Conservation (phyloP, 2,888 invertebrate genomes). For the Leptinotarsa haldemani region DNA sequence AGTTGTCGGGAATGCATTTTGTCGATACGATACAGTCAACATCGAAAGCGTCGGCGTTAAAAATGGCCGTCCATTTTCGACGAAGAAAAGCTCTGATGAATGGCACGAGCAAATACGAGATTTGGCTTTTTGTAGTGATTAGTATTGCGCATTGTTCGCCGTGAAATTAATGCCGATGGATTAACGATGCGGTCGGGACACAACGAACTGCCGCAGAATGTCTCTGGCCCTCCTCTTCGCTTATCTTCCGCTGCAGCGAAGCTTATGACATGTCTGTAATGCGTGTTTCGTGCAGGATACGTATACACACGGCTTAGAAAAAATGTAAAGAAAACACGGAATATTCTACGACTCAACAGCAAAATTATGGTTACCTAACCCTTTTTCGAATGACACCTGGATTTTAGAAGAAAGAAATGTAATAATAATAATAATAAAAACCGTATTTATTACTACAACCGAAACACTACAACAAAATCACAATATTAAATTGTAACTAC, state of each 20-base stretch:
- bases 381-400: not conserved
- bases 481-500: too few species aligned
- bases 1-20: not conserved
- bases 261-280: slow-evolving; percentile 21
- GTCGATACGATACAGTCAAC: not conserved
- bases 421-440: too few species aligned
- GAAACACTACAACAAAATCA: too few species aligned
- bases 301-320: slow-evolving; percentile 19
- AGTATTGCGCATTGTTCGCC: slow-evolving; percentile 50
- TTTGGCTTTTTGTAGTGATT: slow-evolving; percentile 52
- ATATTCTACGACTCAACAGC: not conserved
- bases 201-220: slow-evolving; percentile 44
- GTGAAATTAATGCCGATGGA: slow-evolving; percentile 53
- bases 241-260: slow-evolving; percentile 23
- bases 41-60: not conserved
- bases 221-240: slow-evolving; percentile 16
- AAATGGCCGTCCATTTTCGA: slow-evolving; percentile 15
- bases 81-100: slow-evolving; percentile 46
- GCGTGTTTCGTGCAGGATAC: slow-evolving; percentile 15
- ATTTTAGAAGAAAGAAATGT: not conserved
- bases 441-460: too few species aligned
- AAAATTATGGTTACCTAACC: slow-evolving; percentile 8
- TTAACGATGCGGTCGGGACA: slow-evolving; percentile 51
- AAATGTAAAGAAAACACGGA: not conserved
- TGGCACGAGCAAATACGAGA: slow-evolving; percentile 46